Evolutionary conservation across 2,113 vertebrate species (phyloP), one percentile per base, ranked within the genome.

Genomic region (Empidonax traillii): DNA sequence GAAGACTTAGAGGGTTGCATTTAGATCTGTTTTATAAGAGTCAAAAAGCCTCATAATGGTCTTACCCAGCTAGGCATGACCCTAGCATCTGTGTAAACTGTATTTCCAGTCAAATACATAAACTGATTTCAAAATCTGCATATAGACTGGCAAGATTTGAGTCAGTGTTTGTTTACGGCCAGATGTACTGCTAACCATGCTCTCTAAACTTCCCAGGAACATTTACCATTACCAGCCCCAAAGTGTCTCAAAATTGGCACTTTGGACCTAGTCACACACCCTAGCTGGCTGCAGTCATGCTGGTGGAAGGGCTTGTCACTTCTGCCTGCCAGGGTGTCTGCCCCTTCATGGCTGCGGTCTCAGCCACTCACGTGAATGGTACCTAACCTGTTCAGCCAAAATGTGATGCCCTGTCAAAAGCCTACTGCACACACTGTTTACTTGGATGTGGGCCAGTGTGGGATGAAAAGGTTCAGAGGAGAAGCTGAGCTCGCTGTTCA

Each of bases 321-420:
- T 71, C 62, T 79, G 43, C 46, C 28, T 74, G 77, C 61, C 51
- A n/a, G 8, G 1, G 11, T 53, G 10, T 37, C 55, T 73, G 25
- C 23, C 37, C 52, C 73, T 62, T 66, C 20, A 1, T 3, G 5
- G 23, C 46, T 63, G 24, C 0, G 3, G 56, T 73, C 73, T 95
- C 61, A 47, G 69, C 52, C 31, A 19, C 52, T 71, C 5, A 0
- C 0, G 0, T 14, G 2, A 33, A 31, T 10, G 33, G 61, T 63
- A 58, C 52, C 52, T 39, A 59, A 31, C 47, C 66, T 68, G 31
- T 23, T 75, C 52, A 47, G 74, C 58, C 75, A 79, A 91, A 90
- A 61, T 0, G 0, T 56, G 74, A 31, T 56, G 11, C 16, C 33
- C 66, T 75, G 52, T 31, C 62, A 79, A 43, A 30, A 91, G 39